A percentile compares a stretch with the other conserved stretches of the same genome.
Evolutionary conservation across 2,888 invertebrate genomes (phyloP).

Genomic region (Caprella mutica): DNA sequence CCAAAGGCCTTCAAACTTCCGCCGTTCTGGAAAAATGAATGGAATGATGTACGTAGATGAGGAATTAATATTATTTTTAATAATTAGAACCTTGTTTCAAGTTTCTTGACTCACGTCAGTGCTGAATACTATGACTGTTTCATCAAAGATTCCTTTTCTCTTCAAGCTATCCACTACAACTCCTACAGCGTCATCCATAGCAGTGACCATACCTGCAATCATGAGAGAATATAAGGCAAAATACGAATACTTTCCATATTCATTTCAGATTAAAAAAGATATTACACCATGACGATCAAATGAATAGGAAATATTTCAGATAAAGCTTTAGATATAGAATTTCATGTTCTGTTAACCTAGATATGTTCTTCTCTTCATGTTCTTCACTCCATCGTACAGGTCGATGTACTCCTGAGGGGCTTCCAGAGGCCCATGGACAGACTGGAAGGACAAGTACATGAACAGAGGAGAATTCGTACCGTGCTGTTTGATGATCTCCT

Average conservation of each 20-base stretch:
- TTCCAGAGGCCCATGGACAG: constrained; percentile 73
- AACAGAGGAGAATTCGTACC: constrained; percentile 56
- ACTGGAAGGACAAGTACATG: constrained; percentile 72
- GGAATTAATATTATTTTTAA: not conserved
- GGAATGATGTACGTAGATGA: not conserved
- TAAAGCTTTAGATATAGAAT: no score
- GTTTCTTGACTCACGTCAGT: constrained; percentile 56
- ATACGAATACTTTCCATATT: no score
- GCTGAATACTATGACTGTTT: constrained; percentile 71
- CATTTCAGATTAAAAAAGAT: no score
- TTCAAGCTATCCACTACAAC: constrained; percentile 57
- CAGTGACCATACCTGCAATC: constrained; percentile 59
- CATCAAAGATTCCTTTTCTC: constrained; percentile 55
- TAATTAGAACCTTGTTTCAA: no score
- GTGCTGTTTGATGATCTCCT: constrained; percentile 53
- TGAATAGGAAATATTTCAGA: not conserved
- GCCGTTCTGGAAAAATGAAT: constrained; percentile 44
- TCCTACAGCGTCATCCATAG: constrained; percentile 73
- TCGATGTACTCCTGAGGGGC: constrained; percentile 59
- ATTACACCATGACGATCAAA: not conserved
- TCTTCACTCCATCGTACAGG: constrained; percentile 54
- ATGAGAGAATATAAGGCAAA: no score
- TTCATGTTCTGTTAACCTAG: no score
- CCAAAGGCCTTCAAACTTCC: constrained; percentile 25
- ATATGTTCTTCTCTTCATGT: constrained; percentile 41